These are phyloP conservation scores for Peromyscus aztecus DNA, from an alignment of 2,797 vertebrate species.

Conservation along the genomic window DNA sequence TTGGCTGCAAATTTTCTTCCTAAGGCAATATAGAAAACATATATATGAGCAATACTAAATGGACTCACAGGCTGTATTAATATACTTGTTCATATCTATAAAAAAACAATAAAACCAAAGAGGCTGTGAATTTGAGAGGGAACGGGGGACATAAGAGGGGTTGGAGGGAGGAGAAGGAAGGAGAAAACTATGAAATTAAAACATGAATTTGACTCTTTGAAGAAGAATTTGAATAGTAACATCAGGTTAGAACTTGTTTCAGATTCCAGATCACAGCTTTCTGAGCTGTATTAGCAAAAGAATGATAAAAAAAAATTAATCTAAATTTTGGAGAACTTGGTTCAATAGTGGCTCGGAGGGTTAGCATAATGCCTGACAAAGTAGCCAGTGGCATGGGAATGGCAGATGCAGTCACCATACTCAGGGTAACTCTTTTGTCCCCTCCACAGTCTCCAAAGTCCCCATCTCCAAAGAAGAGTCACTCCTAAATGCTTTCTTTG, in stretches of 20 bases:
- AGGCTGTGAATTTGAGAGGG: background rate
- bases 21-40: background rate
- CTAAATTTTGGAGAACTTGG: background rate
- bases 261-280: conserved; percentile 22
- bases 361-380: background rate
- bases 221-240: conserved; percentile 26
- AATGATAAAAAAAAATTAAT: background rate
- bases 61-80: too few species aligned
- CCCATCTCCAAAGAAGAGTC: background rate
- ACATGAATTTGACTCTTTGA: too few species aligned
- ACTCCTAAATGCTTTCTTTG: background rate
- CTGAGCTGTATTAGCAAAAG: background rate
- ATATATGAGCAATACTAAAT: background rate
- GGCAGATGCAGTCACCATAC: background rate
- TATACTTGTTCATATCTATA: background rate
- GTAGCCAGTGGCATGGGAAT: background rate
- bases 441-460: background rate
- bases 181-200: background rate
- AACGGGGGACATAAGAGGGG: background rate
- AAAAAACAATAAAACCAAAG: background rate
- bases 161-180: background rate
- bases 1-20: background rate
- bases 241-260: conserved; percentile 18
- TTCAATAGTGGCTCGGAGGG: background rate
- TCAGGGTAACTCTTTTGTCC: background rate